phyloP scores from a whole-genome alignment of 1,140 invertebrate genomes.

The Drosophila burlai region DNA sequence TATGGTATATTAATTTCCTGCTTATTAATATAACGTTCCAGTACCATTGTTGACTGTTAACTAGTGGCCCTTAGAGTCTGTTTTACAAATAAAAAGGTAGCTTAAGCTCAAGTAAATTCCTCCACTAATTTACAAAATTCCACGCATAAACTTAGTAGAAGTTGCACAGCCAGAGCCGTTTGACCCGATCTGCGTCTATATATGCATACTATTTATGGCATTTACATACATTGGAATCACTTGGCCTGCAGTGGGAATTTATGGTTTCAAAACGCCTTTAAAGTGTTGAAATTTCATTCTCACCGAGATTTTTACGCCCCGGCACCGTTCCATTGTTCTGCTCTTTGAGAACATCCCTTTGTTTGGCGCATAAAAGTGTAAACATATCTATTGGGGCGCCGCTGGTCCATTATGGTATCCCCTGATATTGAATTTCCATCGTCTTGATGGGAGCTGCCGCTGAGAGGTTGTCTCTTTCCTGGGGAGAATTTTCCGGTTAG shows the following conservation, averaged over 20 bases:
- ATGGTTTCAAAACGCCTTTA: constrained; percentile 63
- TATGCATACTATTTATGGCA: constrained; percentile 23
- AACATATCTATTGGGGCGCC: constrained; percentile 62
- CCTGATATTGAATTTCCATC: constrained; percentile 66
- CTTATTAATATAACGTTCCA: too few species aligned
- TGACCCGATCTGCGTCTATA: constrained; percentile 42
- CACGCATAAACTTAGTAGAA: background rate
- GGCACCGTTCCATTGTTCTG: constrained; percentile 44
- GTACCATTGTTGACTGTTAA: too few species aligned
- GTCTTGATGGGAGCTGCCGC: constrained; percentile 45
- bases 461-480: constrained; percentile 32
- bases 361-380: constrained; percentile 63
- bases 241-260: constrained; percentile 56
- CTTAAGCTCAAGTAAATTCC: too few species aligned
- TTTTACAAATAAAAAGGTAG: too few species aligned
- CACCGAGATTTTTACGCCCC: constrained; percentile 59
- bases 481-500: constrained; percentile 20
- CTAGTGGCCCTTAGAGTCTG: background rate
- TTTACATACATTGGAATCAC: constrained; percentile 14
- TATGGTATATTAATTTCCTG: background rate
- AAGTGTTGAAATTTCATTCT: constrained; percentile 77
- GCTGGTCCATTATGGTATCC: constrained; percentile 25
- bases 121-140: background rate
- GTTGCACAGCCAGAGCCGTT: constrained; percentile 56
- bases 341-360: constrained; percentile 32